Evolutionary conservation across 2,113 vertebrate genomes (phyloP), one percentile per base, ranked within the genome.

Genomic region (Rattus rattus): DNA sequence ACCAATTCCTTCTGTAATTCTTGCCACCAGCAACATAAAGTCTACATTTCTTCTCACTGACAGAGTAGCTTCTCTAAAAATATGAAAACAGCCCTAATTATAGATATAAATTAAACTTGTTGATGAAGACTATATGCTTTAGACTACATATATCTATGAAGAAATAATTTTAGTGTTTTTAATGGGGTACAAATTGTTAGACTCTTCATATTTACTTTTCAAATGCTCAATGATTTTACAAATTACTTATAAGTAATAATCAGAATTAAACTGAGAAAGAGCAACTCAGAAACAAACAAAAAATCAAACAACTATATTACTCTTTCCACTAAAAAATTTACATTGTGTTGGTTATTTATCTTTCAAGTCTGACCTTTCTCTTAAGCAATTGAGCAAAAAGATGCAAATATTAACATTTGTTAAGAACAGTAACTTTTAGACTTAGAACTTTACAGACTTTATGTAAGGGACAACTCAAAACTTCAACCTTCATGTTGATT

Each of bases 131-230:
- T 56, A 39, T 52, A 20, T 70, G 28, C 9, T 19, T 39, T 73
- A 96, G 83, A 59, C 12, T 59, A 49, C 39, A 5, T 84, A 94
- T 84, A n/a, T 72, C 36, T 95, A 81, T 28, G 43, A 90, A 39
- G 87, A 86, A 33, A 87, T 28, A 69, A 88, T 87, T 56, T 16
- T n/a, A 59, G 1, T 19, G n/a, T 43, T 13, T 65, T 80, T 91
- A 93, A 75, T 88, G 75, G 86, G 73, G 19, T 67, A 87, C 83
- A 24, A 54, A 0, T 90, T 73, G 56, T 73, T 93, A 33, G 13
- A n/a, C 95, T 43, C 14, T 14, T 96, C 43, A 26, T 88, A 30
- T 52, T 95, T 96, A 70, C 9, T 81, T 92, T 94, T 81, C 39
- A 87, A 97, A 79, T 89, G 33, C 49, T 75, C 5, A 22, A 83